Base-by-base conservation (phyloP, 2,113 vertebrate genomes). In the Thymallus thymallus region DNA sequence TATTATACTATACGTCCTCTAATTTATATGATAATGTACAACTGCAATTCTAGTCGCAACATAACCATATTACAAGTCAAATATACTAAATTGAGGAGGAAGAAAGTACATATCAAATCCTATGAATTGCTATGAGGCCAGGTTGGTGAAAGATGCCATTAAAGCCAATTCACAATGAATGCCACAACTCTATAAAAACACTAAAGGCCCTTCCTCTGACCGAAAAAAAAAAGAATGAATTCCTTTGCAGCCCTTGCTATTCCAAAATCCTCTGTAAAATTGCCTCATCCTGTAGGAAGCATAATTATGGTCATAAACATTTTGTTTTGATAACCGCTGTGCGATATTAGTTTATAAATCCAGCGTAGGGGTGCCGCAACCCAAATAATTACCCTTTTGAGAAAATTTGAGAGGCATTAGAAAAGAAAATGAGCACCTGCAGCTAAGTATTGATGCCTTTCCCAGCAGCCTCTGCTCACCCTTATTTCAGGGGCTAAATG, bases 361-460 rank as follows among this genome's bases (percentile, higher is more conserved):
- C 29, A 18, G 62, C 62, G 29, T 30, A 29, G 62, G 7, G 24
- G 13, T 13, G 14, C 2, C 23, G 62, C 6, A 6, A 30, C 12
- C 60, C 60, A 64, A 64, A 64, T 30, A 12, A 63, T 63, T 63
- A 10, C 60, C 60, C 60, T 16, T 26, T 63, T 26, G 61, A 63
- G 18, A 16, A 63, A 29, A 26, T 63, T 29, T 14, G 23, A 4
- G 23, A 23, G 26, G 23, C 12, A 63, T 51, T 26, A 63, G 23
- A 26, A 61, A 61, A 61, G 22, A 61, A 16, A 63, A 63, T 63
- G 4, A 13, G 61, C 61, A 23, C 61, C 23, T 26, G 22, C 23
- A 10, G 60, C 22, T 41, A 41, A 9, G 35, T 14, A 22, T 26
- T 62, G 22, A 24, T 24, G 20, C n/a, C 60, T 22, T 18, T 6